Evolutionary conservation across 92 coral and sea anemone species (phyloP).

Genomic region (Blastomussa wellsi): DNA sequence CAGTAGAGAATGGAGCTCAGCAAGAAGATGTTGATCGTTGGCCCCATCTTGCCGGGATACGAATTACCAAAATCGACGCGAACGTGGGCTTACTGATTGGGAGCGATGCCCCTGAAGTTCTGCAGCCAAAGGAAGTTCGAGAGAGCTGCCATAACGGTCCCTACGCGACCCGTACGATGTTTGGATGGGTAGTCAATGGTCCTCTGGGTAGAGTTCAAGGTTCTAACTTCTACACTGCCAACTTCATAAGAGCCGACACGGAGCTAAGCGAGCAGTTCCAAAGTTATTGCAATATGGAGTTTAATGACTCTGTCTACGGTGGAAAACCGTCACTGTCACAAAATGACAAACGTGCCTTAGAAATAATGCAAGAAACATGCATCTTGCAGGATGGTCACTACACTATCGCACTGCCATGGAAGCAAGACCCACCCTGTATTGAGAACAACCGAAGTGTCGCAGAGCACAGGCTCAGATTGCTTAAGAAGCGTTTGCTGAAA

Average conservation of each 20-base stretch:
- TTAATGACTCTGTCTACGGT: constrained; percentile 24
- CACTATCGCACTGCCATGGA: constrained; percentile 61
- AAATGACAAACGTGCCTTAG: constrained; percentile 42
- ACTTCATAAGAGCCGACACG: not conserved
- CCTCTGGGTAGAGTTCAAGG: constrained; percentile 23
- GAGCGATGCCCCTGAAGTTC: constrained; percentile 44
- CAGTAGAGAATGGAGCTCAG: constrained; percentile 16
- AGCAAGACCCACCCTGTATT: constrained; percentile 34
- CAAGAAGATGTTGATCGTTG: constrained; percentile 53
- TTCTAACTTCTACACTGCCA: not conserved
- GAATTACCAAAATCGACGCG: constrained; percentile 24
- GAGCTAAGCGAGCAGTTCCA: not conserved
- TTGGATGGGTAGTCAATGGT: constrained; percentile 56
- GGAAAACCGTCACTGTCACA: constrained; percentile 33
- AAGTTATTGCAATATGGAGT: not conserved
- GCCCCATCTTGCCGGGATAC: constrained; percentile 50
- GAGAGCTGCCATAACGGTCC: constrained; percentile 35
- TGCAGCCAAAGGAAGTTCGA: constrained; percentile 49
- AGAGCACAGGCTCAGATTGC: constrained; percentile 33
- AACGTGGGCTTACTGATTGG: constrained; percentile 54
- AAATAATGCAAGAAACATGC: constrained; percentile 53
- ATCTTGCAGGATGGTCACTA: constrained; percentile 54
- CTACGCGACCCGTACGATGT: constrained; percentile 34
- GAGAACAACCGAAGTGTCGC: constrained; percentile 46
- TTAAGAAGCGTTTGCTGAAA: not conserved